Evolutionary conservation across 2,113 vertebrate species (phyloP).

Genomic region (Bubalus kerabau): DNA sequence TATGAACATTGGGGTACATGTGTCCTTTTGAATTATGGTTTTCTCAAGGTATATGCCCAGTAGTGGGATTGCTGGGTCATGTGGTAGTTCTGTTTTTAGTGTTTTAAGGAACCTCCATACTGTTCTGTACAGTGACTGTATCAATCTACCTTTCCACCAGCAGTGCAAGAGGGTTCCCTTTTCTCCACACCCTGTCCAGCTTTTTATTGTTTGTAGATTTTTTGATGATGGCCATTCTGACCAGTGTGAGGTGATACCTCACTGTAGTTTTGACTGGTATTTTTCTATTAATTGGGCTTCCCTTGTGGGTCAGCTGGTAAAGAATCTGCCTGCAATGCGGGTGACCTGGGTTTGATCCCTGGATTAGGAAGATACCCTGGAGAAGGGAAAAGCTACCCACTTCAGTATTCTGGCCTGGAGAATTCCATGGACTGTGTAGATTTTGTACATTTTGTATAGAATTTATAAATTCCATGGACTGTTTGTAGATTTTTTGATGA

Average conservation of each 20-base stretch:
- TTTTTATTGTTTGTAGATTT: background rate
- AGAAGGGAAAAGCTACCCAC: background rate
- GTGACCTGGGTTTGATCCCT: background rate
- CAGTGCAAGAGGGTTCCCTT: background rate
- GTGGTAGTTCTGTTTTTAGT: background rate
- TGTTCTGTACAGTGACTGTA: background rate
- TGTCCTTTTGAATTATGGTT: background rate
- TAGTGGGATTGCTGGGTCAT: background rate
- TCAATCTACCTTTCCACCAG: background rate
- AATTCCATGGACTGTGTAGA: background rate
- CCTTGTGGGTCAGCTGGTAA: background rate
- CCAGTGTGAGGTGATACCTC: background rate
- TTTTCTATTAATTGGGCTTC: background rate
- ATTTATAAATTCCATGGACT: background rate
- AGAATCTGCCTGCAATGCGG: rapidly evolving
- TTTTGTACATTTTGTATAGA: background rate
- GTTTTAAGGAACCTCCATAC: background rate
- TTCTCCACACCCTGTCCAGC: background rate
- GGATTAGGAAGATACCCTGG: background rate
- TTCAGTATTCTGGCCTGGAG: background rate
- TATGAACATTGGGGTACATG: background rate
- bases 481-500: background rate
- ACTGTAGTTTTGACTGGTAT: background rate
- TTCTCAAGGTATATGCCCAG: background rate
- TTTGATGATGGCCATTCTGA: background rate